Evolutionary conservation across 1,140 invertebrate genomes (phyloP).

Genomic region (Dufourea novaeangliae): DNA sequence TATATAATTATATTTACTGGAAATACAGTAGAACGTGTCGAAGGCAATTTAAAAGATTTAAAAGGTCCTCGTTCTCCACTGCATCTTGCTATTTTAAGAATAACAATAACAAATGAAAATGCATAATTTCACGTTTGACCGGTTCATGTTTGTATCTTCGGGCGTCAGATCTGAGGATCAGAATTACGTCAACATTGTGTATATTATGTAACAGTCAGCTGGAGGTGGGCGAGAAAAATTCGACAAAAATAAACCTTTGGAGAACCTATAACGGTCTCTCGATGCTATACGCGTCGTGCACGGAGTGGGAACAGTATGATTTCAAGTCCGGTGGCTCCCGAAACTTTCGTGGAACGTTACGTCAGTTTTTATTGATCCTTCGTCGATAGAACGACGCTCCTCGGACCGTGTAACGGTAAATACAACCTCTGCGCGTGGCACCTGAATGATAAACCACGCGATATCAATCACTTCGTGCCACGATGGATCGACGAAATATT

Average conservation of each 20-base stretch:
- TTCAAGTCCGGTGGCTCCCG: slow-evolving; percentile 4
- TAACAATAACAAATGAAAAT: no score
- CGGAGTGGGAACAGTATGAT: background rate
- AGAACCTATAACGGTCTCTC: background rate
- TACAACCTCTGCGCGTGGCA: slow-evolving; percentile 43
- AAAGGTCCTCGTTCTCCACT: no score
- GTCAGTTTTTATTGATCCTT: slow-evolving; percentile 62
- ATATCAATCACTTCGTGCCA: slow-evolving; percentile 13
- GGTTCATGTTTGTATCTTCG: background rate
- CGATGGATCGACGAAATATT: background rate
- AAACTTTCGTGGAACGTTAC: slow-evolving; percentile 61
- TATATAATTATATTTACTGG: no score
- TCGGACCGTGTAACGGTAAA: slow-evolving; percentile 25
- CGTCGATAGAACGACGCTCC: slow-evolving; percentile 2
- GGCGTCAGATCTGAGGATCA: background rate
- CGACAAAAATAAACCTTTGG: background rate
- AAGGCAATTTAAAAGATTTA: no score
- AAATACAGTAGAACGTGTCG: no score
- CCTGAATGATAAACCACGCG: slow-evolving; percentile 20
- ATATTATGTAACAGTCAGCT: background rate
- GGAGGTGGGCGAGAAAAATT: background rate
- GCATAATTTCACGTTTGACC: no score
- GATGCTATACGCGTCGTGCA: background rate
- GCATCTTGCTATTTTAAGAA: no score
- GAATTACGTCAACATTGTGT: background rate